Evolutionary conservation across 2,797 vertebrate genomes (phyloP), one percentile per base, ranked within the genome.

Genomic region (Molossus alvarezi): DNA sequence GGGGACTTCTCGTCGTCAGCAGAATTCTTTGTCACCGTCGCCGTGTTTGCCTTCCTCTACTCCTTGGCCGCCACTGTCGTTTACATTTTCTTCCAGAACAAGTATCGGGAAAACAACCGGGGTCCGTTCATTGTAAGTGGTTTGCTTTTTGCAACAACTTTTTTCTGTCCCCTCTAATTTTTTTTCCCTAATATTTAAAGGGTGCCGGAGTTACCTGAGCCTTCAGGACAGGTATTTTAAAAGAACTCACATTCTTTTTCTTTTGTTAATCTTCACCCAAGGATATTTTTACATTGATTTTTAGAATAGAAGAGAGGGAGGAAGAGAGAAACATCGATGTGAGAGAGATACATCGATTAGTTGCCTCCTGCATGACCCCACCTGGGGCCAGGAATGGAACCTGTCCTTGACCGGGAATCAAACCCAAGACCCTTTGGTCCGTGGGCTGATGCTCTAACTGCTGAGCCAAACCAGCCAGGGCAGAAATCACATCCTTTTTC

Each of bases 71-170:
- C 99, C 97, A 99, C 99, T 0, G 98, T 99, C 11, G 99, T 99
- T 96, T 99, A 99, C 97, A 99, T 99, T 97, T 99, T 99, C 98
- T 99, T 99, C 98, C 99, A 99, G 98, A 99, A 99, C 98, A 99
- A 99, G 97, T 99, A 99, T 96, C 99, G 98, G 4, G 99, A 99
- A 97, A 99, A 99, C 99, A 99, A 99, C 98, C 98, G 99, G 21
- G 99, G 99, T 1, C 99, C 99, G 1, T 98, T 99, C 86, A 99
- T 99, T 97, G 99, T 99, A 98, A 99, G 99, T 99, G 76, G 82
- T 0, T 95, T 84, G 72, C 75, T 83, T 91, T 93, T 33, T 80
- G 15, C 84, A 96, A 62, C 17, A 0, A 0, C 1, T 21, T 71
- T 73, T 48, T 64, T 60, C 90, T n/a, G 27, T 85, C 41, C 7